Evolutionary conservation across 2,888 invertebrate species (phyloP).

Genomic region (Listrodromus nycthemerus): DNA sequence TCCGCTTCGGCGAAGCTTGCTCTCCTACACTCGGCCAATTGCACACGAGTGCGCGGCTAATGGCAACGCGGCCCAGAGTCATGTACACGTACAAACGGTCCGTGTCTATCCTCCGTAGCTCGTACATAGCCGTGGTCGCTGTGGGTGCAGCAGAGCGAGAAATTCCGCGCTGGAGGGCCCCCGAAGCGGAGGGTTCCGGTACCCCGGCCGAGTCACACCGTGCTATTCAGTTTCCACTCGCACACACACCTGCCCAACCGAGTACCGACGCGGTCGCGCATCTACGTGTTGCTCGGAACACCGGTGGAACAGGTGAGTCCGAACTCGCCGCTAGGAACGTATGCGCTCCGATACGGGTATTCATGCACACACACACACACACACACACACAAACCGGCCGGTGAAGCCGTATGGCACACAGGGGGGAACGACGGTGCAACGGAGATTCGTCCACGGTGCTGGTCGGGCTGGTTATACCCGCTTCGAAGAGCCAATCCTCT

Average conservation of each 20-base stretch:
- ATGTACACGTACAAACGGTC: neutral
- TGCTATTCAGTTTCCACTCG: constrained; percentile 4
- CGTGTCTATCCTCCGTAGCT: constrained; percentile 17
- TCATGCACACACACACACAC: constrained; percentile 20
- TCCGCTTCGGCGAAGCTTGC: constrained; percentile 57
- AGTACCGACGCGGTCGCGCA: neutral
- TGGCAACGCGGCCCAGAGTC: neutral
- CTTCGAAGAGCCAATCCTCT: constrained; percentile 76
- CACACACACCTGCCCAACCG: constrained; percentile 4
- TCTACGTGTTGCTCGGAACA: constrained; percentile 41
- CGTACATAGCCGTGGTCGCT: constrained; percentile 59
- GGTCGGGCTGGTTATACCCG: constrained; percentile 59
- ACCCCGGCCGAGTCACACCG: constrained; percentile 41
- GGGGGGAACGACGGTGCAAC: constrained; percentile 1
- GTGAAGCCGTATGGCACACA: constrained; percentile 42
- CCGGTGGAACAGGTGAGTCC: constrained; percentile 78
- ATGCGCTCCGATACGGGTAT: constrained; percentile 47
- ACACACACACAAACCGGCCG: too few relatives aligned
- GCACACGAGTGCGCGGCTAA: neutral
- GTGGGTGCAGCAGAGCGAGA: constrained; percentile 72
- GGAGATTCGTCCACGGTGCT: constrained; percentile 51
- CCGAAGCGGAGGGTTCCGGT: constrained; percentile 70
- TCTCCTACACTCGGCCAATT: neutral
- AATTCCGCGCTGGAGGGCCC: constrained; percentile 70
- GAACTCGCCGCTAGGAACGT: constrained; percentile 51